A percentile compares a stretch with the other conserved stretches of the same genome.
Evolutionary conservation across 2,113 vertebrate species (phyloP).

Genomic region (Hippocampus comes): DNA sequence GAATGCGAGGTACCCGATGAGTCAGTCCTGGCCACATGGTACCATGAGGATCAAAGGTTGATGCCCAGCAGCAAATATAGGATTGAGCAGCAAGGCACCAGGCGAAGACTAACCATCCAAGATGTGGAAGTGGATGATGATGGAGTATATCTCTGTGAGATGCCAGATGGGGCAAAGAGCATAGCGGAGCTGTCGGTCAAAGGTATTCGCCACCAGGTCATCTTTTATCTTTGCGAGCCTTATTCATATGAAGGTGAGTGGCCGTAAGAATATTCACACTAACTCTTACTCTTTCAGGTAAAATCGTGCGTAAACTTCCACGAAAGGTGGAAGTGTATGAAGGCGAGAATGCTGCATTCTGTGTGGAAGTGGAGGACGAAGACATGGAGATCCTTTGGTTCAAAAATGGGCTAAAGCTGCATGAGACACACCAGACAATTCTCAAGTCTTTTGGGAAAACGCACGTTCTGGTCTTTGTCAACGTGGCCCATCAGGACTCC

Average conservation of each 20-base stretch:
- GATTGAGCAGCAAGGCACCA: constrained; percentile 83
- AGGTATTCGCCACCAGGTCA: constrained; percentile 66
- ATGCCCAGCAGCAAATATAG: constrained; percentile 84
- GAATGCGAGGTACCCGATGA: constrained; percentile 90
- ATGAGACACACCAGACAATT: constrained; percentile 74
- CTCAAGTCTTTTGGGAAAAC: constrained; percentile 88
- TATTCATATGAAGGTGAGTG: not conserved
- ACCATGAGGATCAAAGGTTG: constrained; percentile 86
- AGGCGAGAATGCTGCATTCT: constrained; percentile 89
- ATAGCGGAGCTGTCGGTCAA: constrained; percentile 87
- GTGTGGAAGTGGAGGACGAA: constrained; percentile 81
- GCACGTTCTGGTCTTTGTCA: constrained; percentile 89
- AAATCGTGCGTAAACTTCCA: constrained; percentile 77
- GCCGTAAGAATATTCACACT: not conserved
- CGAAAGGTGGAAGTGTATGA: constrained; percentile 89
- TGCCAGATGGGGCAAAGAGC: constrained; percentile 85
- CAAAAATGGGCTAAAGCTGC: constrained; percentile 79
- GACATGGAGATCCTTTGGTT: constrained; percentile 83
- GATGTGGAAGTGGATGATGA: constrained; percentile 84
- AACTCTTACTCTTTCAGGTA: constrained; percentile 44
- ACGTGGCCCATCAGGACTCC: constrained; percentile 80
- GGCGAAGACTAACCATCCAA: constrained; percentile 81
- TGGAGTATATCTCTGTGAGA: constrained; percentile 92
- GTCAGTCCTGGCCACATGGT: constrained; percentile 82
- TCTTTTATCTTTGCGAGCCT: not conserved